These are phyloP conservation scores for Abrostola triplasia DNA, from an alignment of 2,888 invertebrate species.

Conservation along the genomic window DNA sequence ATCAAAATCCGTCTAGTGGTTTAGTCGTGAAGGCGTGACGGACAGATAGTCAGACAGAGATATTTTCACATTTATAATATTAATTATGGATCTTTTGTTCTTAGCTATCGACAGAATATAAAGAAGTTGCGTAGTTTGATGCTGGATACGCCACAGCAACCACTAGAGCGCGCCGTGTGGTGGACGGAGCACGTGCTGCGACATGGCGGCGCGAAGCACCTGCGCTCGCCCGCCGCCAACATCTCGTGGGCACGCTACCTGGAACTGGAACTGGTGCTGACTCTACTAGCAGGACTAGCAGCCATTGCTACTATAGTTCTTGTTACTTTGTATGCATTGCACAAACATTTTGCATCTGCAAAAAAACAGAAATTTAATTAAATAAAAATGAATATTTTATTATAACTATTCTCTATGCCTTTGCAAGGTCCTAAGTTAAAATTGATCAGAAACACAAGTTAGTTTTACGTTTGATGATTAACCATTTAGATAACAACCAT, in stretches of 20 bases:
- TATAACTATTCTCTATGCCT: no score
- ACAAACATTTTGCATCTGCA: conserved; percentile 14
- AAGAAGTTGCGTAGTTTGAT: conserved; percentile 33
- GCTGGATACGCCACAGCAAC: conserved; percentile 50
- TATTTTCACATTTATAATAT: no score
- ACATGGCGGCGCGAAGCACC: conserved; percentile 69
- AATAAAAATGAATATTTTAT: no score
- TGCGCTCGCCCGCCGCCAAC: conserved; percentile 70
- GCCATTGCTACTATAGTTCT: background rate
- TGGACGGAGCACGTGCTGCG: conserved; percentile 61
- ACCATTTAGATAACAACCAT: no score
- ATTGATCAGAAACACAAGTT: no score
- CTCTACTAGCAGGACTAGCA: conserved; percentile 18
- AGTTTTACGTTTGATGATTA: no score
- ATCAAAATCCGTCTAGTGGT: no score
- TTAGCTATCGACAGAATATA: conserved; percentile 47
- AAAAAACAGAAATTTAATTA: background rate
- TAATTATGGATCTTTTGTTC: no score
- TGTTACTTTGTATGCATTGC: conserved; percentile 13
- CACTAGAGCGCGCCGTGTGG: conserved; percentile 75
- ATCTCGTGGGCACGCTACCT: conserved; percentile 49
- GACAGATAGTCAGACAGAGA: no score
- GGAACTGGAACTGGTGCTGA: conserved; percentile 58
- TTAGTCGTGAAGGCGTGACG: no score
- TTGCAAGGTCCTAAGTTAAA: no score